phyloP scores from a whole-genome alignment of 2,113 vertebrate genomes.

The Nothocercus nigrocapillus region DNA sequence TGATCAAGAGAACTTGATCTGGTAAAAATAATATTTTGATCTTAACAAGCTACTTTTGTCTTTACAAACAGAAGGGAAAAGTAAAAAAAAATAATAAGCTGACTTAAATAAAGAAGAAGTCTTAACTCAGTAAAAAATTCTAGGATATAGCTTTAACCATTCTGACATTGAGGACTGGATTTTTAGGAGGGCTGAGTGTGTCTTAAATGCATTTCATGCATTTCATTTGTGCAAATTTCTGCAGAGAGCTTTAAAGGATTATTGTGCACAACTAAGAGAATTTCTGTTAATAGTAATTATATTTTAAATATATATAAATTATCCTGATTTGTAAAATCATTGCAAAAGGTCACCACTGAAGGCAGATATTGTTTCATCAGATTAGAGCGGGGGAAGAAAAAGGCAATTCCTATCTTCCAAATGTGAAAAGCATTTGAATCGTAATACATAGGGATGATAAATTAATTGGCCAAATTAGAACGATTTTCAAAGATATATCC shows the following conservation, averaged over 20 bases:
- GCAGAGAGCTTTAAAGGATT: not conserved
- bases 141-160: not conserved
- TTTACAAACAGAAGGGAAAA: not conserved
- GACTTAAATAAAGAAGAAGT: not conserved
- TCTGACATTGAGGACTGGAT: not conserved
- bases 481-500: not conserved
- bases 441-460: not conserved
- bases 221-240: not conserved
- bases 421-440: not conserved
- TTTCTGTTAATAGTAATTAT: too few relatives aligned
- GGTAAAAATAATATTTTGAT: not conserved
- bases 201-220: not conserved
- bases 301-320: not conserved
- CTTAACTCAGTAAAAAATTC: not conserved
- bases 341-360: not conserved
- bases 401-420: not conserved
- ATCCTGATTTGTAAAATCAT: not conserved
- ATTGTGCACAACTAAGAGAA: not conserved
- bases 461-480: not conserved
- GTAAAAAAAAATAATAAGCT: too few relatives aligned
- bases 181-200: not conserved
- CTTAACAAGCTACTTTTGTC: not conserved
- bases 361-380: not conserved
- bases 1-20: not conserved
- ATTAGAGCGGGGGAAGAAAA: rapidly evolving